Evolutionary conservation across 2,797 vertebrate genomes (phyloP), one percentile per base, ranked within the genome.

Genomic region (Simalia tracyae): DNA sequence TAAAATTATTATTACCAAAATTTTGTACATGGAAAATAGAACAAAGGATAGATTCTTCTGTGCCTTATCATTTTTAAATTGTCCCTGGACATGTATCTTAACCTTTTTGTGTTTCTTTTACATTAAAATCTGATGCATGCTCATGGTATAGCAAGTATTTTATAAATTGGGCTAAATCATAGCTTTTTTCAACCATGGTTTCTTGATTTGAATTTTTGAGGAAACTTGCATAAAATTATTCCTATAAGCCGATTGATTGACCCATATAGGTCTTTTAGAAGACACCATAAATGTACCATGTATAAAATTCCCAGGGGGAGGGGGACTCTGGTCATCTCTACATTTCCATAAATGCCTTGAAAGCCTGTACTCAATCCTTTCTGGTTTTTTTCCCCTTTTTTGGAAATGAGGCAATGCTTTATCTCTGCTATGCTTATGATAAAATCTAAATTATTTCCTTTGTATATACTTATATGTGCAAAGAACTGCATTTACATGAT

Each of bases 331-430:
- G 10, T 63, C 50, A 14, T 66, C 8, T 57, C 76, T 50, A 11
- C 42, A 50, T 61, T 86, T 86, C 91, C 84, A 86, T 36, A 86
- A 92, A 92, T 89, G 63, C 36, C 19, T 88, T 22, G 28, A 86
- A 86, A 86, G 86, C 26, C 84, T 89, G 91, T 59, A 28, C 36
- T 61, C 86, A 42, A 22, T 86, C 46, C 28, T 61, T 92, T 54
- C 36, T 66, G 9, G 64, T 81, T 86, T n/a, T 72, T 31, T 84
- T 89, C 63, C 63, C 63, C 92, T 68, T 90, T 87, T 87, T 85
- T 57, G 88, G 90, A 57, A 57, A 86, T 17, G 15, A 36, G 54
- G 56, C 84, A n/a, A 59, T 90, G 22, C 14, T 28, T 63, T 84
- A 87, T 31, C 57, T 72, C 63, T 72, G 19, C 66, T 87, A 50